Conservation (phyloP, 92 coral and sea anemone species). For the Phenganax subtilis region DNA sequence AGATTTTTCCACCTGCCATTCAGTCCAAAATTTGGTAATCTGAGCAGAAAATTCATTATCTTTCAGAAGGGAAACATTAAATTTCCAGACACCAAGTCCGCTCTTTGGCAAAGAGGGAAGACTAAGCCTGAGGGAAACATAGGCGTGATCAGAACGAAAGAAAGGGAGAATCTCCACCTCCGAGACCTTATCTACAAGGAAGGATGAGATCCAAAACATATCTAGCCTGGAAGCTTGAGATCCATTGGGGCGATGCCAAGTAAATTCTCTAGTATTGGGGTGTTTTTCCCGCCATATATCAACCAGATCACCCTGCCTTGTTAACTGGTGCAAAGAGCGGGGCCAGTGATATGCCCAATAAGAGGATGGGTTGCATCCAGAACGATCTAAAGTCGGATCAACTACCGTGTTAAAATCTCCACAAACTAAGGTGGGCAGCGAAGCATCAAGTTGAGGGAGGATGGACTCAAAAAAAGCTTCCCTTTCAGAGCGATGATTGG, state of each 20-base stretch:
- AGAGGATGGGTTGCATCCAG: not conserved
- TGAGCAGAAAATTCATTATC: constrained; percentile 31
- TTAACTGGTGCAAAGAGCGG: not conserved
- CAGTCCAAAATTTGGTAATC: not conserved
- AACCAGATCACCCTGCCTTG: not conserved
- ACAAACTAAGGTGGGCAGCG: not conserved
- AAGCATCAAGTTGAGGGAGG: not conserved
- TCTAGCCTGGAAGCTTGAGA: constrained; percentile 19
- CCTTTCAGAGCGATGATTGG: not conserved
- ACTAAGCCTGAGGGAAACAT: not conserved
- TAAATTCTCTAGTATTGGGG: not conserved
- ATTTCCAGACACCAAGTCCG: constrained; percentile 50
- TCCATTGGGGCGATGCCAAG: constrained; percentile 19
- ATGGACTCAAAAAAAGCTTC: not conserved
- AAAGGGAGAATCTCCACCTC: constrained; percentile 27
- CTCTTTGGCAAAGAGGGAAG: not conserved
- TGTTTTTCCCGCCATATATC: constrained; percentile 30
- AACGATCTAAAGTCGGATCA: not conserved
- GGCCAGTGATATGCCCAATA: constrained; percentile 17
- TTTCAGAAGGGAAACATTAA: constrained; percentile 42
- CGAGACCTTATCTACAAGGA: not conserved
- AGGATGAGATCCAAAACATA: constrained; percentile 13
- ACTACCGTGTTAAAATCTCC: not conserved
- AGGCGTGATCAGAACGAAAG: constrained; percentile 38
- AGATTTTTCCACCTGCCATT: not conserved